Evolutionary conservation across 2,888 invertebrate genomes (phyloP).

Genomic region (Carabus problematicus): DNA sequence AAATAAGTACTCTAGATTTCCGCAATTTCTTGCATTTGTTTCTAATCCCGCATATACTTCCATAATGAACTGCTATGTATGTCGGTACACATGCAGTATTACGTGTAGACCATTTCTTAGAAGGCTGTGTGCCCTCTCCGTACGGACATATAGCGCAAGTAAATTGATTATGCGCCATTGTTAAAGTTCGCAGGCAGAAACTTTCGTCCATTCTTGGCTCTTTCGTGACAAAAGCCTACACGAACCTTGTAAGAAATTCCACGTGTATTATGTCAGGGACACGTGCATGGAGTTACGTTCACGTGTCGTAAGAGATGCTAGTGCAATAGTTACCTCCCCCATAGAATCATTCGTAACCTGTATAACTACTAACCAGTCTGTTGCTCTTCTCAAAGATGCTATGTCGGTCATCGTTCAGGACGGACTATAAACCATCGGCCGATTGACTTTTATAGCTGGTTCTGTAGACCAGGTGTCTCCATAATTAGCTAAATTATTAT

Average conservation of each 20-base stretch:
- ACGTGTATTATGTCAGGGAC: conserved; percentile 7
- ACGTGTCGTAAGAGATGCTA: conserved; percentile 2
- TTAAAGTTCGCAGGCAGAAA: not conserved
- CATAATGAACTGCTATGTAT: too few species aligned
- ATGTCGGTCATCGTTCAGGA: not conserved
- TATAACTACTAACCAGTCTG: not conserved
- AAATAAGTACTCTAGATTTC: too few species aligned
- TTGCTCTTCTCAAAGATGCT: not conserved
- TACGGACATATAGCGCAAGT: not conserved
- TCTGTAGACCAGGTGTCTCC: too few species aligned
- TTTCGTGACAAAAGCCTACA: not conserved
- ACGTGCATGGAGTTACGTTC: conserved; percentile 6
- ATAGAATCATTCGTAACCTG: not conserved
- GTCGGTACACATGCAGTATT: too few species aligned
- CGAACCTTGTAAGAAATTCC: conserved; percentile 8
- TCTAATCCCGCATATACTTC: too few species aligned
- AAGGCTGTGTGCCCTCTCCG: not conserved
- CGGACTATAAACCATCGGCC: not conserved
- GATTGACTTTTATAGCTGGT: not conserved
- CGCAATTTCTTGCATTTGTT: too few species aligned
- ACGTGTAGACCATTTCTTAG: too few species aligned
- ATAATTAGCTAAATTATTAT: too few species aligned
- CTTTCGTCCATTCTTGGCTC: not conserved
- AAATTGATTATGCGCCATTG: conserved; percentile 6
- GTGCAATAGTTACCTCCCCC: not conserved